Conservation (phyloP, 2,888 invertebrate species). For the Athalia circularis region DNA sequence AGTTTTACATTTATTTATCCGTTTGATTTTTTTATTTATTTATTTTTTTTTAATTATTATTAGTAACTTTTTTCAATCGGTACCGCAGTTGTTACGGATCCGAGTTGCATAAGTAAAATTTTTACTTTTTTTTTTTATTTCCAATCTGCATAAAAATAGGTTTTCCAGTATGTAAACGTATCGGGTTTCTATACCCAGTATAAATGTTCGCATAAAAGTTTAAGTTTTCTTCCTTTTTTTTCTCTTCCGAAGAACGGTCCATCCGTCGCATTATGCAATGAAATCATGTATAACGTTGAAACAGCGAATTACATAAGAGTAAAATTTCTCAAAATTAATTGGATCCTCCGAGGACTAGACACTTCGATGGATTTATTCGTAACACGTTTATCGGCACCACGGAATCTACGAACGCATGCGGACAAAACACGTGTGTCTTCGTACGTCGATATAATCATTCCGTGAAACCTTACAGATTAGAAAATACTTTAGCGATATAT, state of each 20-base stretch:
- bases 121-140: background rate
- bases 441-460: background rate
- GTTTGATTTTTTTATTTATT: background rate
- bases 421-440: conserved; percentile 14
- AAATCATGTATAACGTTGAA: background rate
- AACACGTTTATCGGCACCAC: background rate
- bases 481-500: background rate
- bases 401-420: conserved; percentile 1
- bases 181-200: too few relatives aligned
- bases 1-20: background rate
- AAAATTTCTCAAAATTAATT: background rate
- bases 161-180: too few relatives aligned
- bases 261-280: too few relatives aligned
- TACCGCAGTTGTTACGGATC: conserved; percentile 32
- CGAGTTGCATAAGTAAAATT: conserved; percentile 23
- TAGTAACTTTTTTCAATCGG: background rate
- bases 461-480: background rate
- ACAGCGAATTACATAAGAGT: background rate
- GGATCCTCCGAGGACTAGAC: too few relatives aligned
- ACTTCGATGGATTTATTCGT: too few relatives aligned
- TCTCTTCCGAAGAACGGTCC: too few relatives aligned
- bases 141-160: too few relatives aligned
- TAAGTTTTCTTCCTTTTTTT: too few relatives aligned
- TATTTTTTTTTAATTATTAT: background rate
- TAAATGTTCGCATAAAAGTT: too few relatives aligned